A percentile compares a stretch with the other conserved stretches of the same genome.
Conservation (phyloP, 2,797 vertebrate genomes). For the Thamnophis elegans region DNA sequence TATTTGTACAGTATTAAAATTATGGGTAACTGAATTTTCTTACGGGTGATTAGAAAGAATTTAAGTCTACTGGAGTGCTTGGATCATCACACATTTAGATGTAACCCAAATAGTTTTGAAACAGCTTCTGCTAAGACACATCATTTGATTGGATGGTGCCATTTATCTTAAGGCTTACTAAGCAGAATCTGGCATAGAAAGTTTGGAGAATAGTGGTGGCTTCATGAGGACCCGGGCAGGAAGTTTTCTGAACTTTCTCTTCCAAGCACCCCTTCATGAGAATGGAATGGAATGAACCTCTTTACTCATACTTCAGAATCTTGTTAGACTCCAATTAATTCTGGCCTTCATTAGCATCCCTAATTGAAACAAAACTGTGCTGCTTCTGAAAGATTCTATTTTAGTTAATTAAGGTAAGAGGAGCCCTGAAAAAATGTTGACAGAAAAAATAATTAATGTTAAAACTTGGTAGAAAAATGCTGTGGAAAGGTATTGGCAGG, state of each 20-base stretch:
- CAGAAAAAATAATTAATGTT: not conserved
- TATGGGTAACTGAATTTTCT: not conserved
- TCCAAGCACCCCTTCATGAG: not conserved
- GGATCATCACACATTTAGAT: not conserved
- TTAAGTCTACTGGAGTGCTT: too few species aligned
- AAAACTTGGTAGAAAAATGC: not conserved
- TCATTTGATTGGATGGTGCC: not conserved
- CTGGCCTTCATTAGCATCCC: not conserved
- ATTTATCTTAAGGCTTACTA: not conserved
- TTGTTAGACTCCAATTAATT: slow-evolving; percentile 9
- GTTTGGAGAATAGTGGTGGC: not conserved
- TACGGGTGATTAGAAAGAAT: not conserved
- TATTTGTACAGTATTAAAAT: not conserved
- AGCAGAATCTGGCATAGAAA: not conserved
- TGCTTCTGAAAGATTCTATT: not conserved
- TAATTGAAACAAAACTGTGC: not conserved
- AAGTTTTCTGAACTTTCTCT: not conserved
- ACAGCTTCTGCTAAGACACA: not conserved
- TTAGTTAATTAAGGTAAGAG: not conserved
- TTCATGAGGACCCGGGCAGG: not conserved
- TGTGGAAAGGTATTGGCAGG: not conserved
- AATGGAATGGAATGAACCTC: not conserved
- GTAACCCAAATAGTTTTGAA: not conserved
- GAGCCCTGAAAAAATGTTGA: not conserved
- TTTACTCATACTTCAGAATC: not conserved